Percentiles rank a stretch among this genome's conserved stretches.
These are phyloP conservation scores for Drosophila nebulosa DNA, from an alignment of 1,140 invertebrate species.

Conservation along the genomic window DNA sequence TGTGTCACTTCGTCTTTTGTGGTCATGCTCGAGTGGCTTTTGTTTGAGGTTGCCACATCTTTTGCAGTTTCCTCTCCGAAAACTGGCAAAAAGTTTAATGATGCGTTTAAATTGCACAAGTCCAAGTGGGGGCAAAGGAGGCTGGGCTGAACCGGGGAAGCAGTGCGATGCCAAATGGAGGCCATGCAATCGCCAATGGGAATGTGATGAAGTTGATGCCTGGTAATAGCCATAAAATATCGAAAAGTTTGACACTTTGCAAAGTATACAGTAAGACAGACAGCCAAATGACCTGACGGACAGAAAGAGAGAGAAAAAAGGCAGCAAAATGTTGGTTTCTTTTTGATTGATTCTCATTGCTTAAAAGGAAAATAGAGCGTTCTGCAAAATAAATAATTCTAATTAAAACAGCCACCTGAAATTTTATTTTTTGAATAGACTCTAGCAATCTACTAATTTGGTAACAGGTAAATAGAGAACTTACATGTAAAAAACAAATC, in stretches of 20 bases:
- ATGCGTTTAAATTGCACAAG: conserved; percentile 66
- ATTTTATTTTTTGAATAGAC: too few relatives aligned
- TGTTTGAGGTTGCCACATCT: conserved; percentile 50
- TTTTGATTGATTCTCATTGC: background rate
- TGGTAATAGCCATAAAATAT: background rate
- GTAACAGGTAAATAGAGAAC: too few relatives aligned
- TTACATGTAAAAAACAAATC: too few relatives aligned
- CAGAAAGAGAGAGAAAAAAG: background rate
- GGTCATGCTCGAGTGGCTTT: conserved; percentile 45
- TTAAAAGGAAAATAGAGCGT: background rate
- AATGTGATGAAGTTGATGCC: conserved; percentile 8
- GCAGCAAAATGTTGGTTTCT: background rate
- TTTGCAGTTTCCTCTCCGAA: conserved; percentile 14
- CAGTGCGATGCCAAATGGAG: background rate
- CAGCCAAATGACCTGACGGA: background rate
- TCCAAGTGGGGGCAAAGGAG: background rate
- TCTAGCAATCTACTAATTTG: too few relatives aligned
- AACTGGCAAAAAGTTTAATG: conserved; percentile 76
- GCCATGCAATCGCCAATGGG: background rate
- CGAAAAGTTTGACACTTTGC: conserved; percentile 8
- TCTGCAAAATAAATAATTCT: too few relatives aligned
- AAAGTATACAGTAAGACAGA: background rate
- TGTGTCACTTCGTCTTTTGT: conserved; percentile 54
- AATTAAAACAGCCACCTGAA: too few relatives aligned
- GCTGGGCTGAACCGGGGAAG: background rate